Base-by-base conservation (phyloP, 2,888 invertebrate species). In the Drosophila setosimentum region DNA sequence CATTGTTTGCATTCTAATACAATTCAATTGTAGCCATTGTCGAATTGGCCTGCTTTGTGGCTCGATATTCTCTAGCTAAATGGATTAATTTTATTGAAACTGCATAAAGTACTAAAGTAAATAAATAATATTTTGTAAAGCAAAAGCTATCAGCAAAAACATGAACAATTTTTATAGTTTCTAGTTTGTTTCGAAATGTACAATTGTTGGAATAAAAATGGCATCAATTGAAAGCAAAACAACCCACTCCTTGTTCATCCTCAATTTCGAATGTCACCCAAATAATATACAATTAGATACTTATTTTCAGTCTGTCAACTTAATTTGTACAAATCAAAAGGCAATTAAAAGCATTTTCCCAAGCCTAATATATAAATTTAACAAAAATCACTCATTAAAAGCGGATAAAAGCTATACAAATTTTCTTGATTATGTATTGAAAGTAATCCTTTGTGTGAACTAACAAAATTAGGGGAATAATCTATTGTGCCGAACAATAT, bases 391-490 rank as follows among this genome's bases (percentile, higher is more conserved):
- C 21, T 30, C 21, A 18, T 2, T 42, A 16, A 16, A 16, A 57
- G 6, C 6, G 13, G 16, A 35, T 53, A 21, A 18, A 18, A 18
- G 30, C 37, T 50, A n/a, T 58, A 48, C 24, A 60, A 61, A 61
- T 57, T 42, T 37, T 40, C 30, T 24, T 21, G 45, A 45, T 40
- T 48, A 59, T 32, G 40, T 32, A 68, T 57, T 61, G 30, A 45
- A 66, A 13, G n/a, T 58, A 68, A 53, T 48, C 35, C 50, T 21
- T 42, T 40, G 35, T 24, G 4, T 4, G 51, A 33, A 32, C 55
- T 30, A 53, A 51, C 62, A 60, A 53, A 64, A 61, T 64, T 61
- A 75, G 37, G 40, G 51, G 24, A 60, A 60, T 68, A 74, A 78
- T 74, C 68, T 40, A 62, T 76, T 74, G n/a, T 68, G 50, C 42